A percentile compares a stretch with the other conserved stretches of the same genome.
Evolutionary conservation across 2,113 vertebrate species (phyloP).

Genomic region (Sebastes schlegelii): DNA sequence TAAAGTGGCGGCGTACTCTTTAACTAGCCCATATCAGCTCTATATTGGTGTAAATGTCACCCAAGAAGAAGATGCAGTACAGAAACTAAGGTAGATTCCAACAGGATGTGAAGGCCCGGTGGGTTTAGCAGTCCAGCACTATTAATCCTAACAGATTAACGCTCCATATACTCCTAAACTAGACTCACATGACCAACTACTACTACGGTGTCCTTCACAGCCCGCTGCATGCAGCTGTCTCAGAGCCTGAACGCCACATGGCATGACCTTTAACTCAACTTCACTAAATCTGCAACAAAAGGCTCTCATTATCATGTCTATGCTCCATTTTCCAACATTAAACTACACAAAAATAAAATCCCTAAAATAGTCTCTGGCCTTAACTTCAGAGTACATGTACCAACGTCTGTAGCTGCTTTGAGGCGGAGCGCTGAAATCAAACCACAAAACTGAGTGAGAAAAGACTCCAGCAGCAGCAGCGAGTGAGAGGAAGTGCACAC

Average conservation of each 20-base stretch:
- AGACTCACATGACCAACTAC: not conserved
- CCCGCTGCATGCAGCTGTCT: constrained; percentile 17
- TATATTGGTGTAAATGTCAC: not conserved
- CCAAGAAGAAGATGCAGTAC: not conserved
- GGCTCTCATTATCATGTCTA: not conserved
- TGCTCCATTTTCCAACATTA: not conserved
- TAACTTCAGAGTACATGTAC: not conserved
- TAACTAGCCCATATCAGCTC: not conserved
- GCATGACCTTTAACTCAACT: constrained; percentile 19
- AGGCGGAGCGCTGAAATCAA: constrained; percentile 42
- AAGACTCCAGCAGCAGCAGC: constrained; percentile 12
- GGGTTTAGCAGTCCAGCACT: not conserved
- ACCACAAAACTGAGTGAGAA: constrained; percentile 41
- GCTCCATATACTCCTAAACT: not conserved
- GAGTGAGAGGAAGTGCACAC: constrained; percentile 75
- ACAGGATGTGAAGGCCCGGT: not conserved
- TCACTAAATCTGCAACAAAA: constrained; percentile 25
- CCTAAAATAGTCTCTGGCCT: not conserved
- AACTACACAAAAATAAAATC: not conserved
- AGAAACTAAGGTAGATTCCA: not conserved
- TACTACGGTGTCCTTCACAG: constrained; percentile 12
- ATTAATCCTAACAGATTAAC: not conserved
- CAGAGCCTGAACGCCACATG: not conserved
- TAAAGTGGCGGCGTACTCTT: not conserved
- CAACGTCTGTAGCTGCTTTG: constrained; percentile 17